Evolutionary conservation across 1,140 invertebrate species (phyloP).

Genomic region (Bombus superbus): DNA sequence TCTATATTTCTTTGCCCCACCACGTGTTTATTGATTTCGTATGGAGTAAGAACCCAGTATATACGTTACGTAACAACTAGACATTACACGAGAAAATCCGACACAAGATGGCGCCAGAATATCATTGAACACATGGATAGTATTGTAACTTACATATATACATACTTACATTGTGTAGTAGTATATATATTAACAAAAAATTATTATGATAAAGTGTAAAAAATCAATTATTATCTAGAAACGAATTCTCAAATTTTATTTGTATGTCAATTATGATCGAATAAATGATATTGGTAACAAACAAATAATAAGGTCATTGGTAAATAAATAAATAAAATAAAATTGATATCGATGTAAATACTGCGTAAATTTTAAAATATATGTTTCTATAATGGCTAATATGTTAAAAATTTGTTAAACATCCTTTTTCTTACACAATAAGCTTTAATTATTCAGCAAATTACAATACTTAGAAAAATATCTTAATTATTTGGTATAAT

Average conservation of each 20-base stretch:
- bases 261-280: background rate
- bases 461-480: background rate
- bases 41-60: background rate
- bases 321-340: background rate
- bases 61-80: slow-evolving; percentile 31
- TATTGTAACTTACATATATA: background rate
- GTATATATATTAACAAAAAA: background rate
- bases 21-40: slow-evolving; percentile 50
- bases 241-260: background rate
- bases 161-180: background rate
- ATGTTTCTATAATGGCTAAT: background rate
- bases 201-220: no score
- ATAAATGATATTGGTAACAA: background rate
- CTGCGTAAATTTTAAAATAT: background rate
- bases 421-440: background rate
- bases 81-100: background rate
- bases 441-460: background rate
- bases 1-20: slow-evolving; percentile 10
- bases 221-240: background rate
- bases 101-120: background rate
- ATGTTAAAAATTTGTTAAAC: background rate
- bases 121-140: background rate
- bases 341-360: no score
- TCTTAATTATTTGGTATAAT: background rate
- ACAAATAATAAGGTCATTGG: background rate